phyloP scores from a whole-genome alignment of 2,797 vertebrate species.

The Sorex maritimensis region DNA sequence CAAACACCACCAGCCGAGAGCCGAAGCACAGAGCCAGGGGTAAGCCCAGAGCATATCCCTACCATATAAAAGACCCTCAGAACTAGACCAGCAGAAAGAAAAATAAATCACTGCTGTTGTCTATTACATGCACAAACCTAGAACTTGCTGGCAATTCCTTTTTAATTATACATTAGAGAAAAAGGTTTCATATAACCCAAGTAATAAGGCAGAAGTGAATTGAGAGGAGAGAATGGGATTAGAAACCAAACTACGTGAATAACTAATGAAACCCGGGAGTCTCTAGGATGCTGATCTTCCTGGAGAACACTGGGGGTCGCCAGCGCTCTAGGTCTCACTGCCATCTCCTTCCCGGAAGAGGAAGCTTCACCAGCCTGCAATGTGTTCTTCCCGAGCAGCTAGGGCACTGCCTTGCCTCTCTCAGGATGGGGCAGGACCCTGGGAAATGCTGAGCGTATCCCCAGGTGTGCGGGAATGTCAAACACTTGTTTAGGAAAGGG shows the following conservation, averaged over 20 bases:
- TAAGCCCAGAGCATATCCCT: no score
- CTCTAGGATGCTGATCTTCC: rapidly evolving
- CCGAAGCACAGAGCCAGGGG: no score
- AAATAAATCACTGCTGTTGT: neutral
- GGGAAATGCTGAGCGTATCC: no score
- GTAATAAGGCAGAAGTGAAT: neutral
- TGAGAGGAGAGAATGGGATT: neutral
- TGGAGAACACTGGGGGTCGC: neutral
- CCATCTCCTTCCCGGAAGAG: neutral
- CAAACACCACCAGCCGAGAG: no score
- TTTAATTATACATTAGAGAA: neutral
- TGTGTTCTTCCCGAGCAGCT: no score
- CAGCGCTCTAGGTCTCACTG: no score
- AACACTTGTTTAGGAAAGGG: no score
- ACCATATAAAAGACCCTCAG: no score
- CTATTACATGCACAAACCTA: neutral
- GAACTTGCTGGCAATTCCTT: neutral
- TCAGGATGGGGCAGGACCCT: neutral
- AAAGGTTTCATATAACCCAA: neutral
- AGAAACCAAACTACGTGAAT: neutral
- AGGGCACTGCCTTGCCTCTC: no score
- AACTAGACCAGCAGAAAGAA: no score
- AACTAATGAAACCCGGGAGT: neutral
- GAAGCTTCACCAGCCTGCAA: neutral
- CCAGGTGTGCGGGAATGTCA: no score